A percentile compares a stretch with the other conserved stretches of the same genome.
phyloP scores from a whole-genome alignment of 2,797 vertebrate genomes.

The Sphenopsis melanotis region DNA sequence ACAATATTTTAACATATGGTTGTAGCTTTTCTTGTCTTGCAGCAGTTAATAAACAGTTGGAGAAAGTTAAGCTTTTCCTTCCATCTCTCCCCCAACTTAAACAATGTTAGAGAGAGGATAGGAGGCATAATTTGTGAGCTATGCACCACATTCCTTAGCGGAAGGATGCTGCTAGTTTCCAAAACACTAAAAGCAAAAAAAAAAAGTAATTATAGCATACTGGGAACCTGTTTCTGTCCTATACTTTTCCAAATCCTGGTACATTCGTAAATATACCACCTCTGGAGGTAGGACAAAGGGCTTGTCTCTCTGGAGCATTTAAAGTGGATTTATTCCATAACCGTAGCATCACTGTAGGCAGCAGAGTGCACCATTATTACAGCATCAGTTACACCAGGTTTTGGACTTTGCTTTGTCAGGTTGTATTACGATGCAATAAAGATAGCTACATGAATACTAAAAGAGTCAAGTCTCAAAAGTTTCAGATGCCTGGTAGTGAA shows the following conservation, averaged over 20 bases:
- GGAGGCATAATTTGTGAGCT: background rate
- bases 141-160: background rate
- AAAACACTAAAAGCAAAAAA: background rate
- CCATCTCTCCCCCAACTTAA: background rate
- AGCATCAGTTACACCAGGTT: background rate
- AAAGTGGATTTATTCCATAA: conserved; percentile 27
- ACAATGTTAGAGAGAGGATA: background rate
- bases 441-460: background rate
- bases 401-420: background rate
- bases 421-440: conserved; percentile 59
- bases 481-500: background rate
- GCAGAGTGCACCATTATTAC: background rate
- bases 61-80: background rate
- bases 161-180: background rate
- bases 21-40: background rate
- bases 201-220: background rate
- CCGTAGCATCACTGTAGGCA: background rate
- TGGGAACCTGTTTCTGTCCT: background rate
- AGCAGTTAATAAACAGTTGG: background rate
- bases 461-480: background rate
- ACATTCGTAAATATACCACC: background rate
- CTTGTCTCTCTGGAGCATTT: background rate
- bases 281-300: background rate
- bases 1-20: background rate
- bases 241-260: background rate